Base-by-base conservation (phyloP, 1,140 invertebrate genomes). In the Latrodectus geometricus region DNA sequence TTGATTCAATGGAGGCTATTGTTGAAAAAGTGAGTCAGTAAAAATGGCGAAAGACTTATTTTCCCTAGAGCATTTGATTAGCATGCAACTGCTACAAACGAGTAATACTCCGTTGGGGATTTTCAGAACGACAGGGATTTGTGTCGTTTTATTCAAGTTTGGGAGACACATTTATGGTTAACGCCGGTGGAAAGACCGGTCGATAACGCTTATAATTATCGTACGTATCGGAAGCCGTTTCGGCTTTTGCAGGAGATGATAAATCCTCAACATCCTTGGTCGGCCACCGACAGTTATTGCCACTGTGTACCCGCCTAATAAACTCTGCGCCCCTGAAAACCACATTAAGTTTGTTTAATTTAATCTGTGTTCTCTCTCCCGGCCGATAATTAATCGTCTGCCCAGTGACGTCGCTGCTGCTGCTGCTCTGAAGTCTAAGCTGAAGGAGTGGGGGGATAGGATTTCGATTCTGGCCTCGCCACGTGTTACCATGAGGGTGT, bases 321-420 rank as follows among this genome's bases (percentile, higher is more conserved):
- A 83, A 83, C 80, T 83, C 54, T 5, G 48, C 21, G 54, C 20
- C 65, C 17, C 80, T 74, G 80, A 73, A 83, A 74, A 83, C 80
- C 80, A 68, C 80, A 83, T 83, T 83, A 83, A 83, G 70, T 83
- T 83, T 83, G 80, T 83, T 83, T 83, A 83, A 83, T 83, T 83
- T 83, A 83, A 83, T 83, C 80, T 74, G 79, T 65, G 48, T 20
- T 68, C 79, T 66, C 76, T 78, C 9, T 61, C 66, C 50, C 78
- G 35, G 14, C 35, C 35, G 52, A 83, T 83, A 83, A 74, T 83
- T 83, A 83, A 83, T 83, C 70, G 80, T 72, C 15, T 35, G 20
- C 35, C 17, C 14, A 14, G 20, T 70, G 79, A 70, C 79, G 77
- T 66, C 48, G 65, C 15, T 68, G 54, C 54, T 17, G 54, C 54